Evolutionary conservation across 1,140 invertebrate species (phyloP), one percentile per base, ranked within the genome.

Genomic region (Hesperophylax magnus): DNA sequence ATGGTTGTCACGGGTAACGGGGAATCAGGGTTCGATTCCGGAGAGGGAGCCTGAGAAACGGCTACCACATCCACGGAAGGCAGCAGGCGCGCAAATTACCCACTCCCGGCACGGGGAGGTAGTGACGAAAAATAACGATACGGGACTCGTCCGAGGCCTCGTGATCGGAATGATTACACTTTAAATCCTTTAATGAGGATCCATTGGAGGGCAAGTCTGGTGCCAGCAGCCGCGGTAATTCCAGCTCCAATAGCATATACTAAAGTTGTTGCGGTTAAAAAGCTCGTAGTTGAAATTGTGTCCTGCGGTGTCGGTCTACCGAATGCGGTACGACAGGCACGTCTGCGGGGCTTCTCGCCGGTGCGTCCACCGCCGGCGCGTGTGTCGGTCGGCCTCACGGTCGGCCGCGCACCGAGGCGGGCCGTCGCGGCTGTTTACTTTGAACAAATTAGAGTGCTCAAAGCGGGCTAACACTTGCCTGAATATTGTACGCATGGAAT

Each of bases 61-160:
- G 94, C 95, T 96, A 96, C 94, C 94, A 96, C 94, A 95, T 95
- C 95, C 92, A 96, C 95, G 94, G 94, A 96, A 95, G 94, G 95
- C 94, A 96, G 94, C 94, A 96, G 94, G 94, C 94, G 93, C 94
- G 93, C 92, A 95, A 95, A 93, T 94, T 96, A 96, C 94, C 94
- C 94, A 96, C 91, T 96, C 93, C 93, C 92, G 90, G 91, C 91
- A 93, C 93, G 92, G 93, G 93, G 92, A 93, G 92, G 92, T 93
- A 93, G 92, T 95, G 94, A 96, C 93, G 92, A 96, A 93, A 96
- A 95, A 96, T 96, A 96, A 95, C 93, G 92, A 95, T 94, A 93
- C 92, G 90, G 92, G 91, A 93, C 93, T 94, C 93, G 92, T 93
- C 89, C 90, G 92, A 93, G 92, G 93, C 92, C 92, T 92, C 91